A percentile compares a stretch with the other conserved stretches of the same genome.
Evolutionary conservation across 2,797 vertebrate genomes (phyloP).

Genomic region (Eulemur albifrons): DNA sequence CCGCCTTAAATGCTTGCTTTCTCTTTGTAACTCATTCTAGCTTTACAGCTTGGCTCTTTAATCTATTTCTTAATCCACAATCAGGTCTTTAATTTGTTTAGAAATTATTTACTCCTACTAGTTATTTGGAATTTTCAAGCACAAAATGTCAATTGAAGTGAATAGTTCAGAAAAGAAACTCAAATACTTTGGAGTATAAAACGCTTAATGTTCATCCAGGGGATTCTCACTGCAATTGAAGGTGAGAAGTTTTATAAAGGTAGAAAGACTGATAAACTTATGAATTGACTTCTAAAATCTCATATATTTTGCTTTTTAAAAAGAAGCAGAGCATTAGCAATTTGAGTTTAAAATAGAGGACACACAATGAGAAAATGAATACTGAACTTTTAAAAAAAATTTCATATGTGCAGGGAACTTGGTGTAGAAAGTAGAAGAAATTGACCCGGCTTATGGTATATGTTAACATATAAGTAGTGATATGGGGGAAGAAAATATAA

Average conservation of each 20-base stretch:
- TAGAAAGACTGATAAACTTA: neutral
- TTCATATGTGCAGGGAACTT: neutral
- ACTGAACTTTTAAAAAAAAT: neutral
- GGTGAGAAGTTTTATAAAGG: neutral
- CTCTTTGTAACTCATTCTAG: neutral
- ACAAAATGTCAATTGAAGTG: neutral
- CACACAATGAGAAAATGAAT: neutral
- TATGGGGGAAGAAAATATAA: neutral
- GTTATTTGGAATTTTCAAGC: neutral
- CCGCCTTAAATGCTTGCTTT: neutral
- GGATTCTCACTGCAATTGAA: neutral
- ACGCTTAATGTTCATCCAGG: neutral
- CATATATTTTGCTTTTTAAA: neutral
- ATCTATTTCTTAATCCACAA: neutral
- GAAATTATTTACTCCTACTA: neutral
- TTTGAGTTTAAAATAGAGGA: neutral
- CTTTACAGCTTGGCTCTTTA: neutral
- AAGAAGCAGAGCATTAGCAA: neutral
- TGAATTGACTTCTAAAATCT: neutral
- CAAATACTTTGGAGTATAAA: neutral
- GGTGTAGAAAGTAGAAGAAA: neutral
- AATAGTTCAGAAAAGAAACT: neutral
- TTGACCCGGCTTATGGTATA: neutral
- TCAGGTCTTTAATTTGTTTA: neutral
- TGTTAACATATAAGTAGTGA: neutral